Base-by-base conservation (phyloP, 1,140 invertebrate species). In the Lysiphlebus fabarum region DNA sequence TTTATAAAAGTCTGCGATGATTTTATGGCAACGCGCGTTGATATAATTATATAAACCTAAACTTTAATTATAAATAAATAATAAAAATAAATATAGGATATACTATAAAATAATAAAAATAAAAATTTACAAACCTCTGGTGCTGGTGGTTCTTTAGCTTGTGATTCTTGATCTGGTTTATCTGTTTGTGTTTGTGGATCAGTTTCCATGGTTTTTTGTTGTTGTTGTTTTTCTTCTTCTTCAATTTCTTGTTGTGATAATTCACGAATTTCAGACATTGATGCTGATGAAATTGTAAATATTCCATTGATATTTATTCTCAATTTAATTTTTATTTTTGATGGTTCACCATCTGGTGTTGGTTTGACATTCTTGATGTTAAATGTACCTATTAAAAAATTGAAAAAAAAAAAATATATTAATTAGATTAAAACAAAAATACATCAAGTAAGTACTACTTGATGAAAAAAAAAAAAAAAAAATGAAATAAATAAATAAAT, bases 271-370 rank as follows among this genome's bases (percentile, higher is more conserved):
- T 98, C 95, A 33, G 91, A 84, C 59, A 97, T 77, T 0, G 88
- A 87, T 2, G 96, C 96, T 59, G 87, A 91, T 4, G 86, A 85
- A 5, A 99, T 85, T 6, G 85, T 87, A 66, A 99, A 88, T 49
- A 98, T 89, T 11, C 97, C 97, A 76, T 99, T 90, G 11, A 91
- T 81, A 78, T 97, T 97, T 14, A 99, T 82, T 62, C 95, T 83
- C 6, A 95, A 92, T 82, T 98, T 99, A 0, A 99, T 87, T 77
- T 98, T 98, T 0, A 99, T 89, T 79, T 97, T 97, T 49, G 93
- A 88, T 34, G 86, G 86, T 68, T 94, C 92, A 6, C 93, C 95
- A 64, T 93, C 90, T n/a, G 87, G 68, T 42, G 87, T 87, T 49
- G 92, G 90, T 65, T 89, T 87, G 1, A 98, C 87, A 70, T 95